Conservation (phyloP, 1,140 invertebrate species). For the Drosophila ohnishii region DNA sequence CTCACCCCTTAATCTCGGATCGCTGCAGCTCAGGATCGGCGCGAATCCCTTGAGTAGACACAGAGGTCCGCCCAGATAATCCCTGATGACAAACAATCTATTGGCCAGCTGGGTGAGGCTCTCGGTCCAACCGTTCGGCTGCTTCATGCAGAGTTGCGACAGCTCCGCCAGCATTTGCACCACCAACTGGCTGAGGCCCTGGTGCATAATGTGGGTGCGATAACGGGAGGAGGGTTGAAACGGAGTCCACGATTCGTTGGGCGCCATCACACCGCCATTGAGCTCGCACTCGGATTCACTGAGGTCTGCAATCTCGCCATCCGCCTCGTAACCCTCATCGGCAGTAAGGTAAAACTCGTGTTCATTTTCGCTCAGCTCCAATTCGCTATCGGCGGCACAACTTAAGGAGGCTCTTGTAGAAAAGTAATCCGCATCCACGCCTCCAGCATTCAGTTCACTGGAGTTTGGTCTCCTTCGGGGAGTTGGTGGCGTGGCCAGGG, state of each 20-base stretch:
- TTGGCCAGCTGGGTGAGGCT: conserved; percentile 74
- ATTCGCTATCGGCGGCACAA: conserved; percentile 75
- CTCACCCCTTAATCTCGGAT: conserved; percentile 67
- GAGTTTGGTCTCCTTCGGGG: conserved; percentile 53
- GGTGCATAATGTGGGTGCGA: conserved; percentile 72
- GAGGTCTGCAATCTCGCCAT: conserved; percentile 74
- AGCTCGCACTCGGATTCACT: conserved; percentile 70
- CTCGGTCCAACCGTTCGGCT: conserved; percentile 75
- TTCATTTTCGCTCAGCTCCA: conserved; percentile 77
- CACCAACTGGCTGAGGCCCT: conserved; percentile 75
- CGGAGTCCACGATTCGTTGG: conserved; percentile 69
- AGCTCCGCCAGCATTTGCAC: conserved; percentile 79
- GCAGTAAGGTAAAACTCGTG: conserved; percentile 76
- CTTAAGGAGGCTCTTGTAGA: conserved; percentile 72
- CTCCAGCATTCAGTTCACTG: conserved; percentile 50
- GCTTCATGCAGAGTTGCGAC: conserved; percentile 64
- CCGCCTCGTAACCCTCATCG: conserved; percentile 82
- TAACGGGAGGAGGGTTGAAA: conserved; percentile 78
- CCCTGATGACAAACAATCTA: conserved; percentile 73
- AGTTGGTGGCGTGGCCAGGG: conserved; percentile 61
- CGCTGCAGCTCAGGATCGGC: conserved; percentile 65
- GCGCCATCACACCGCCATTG: conserved; percentile 35
- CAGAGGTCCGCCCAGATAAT: conserved; percentile 73
- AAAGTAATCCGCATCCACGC: conserved; percentile 70
- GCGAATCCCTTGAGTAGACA: conserved; percentile 76